phyloP scores from a whole-genome alignment of 1,140 invertebrate genomes.

The Bombus balteatus region DNA sequence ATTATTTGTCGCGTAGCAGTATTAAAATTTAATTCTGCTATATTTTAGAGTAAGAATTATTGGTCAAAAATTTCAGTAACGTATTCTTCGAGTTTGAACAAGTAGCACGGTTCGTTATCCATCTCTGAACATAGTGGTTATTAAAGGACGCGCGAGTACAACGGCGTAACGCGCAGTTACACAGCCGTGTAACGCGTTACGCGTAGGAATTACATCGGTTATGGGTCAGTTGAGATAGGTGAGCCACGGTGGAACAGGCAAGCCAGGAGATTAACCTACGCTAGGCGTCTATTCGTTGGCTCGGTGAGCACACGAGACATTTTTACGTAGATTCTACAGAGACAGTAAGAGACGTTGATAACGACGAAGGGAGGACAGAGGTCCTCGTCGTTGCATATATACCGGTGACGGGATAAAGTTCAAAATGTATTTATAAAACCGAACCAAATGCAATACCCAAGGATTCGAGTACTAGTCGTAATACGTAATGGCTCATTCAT shows the following conservation, averaged over 20 bases:
- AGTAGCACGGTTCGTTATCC: background rate
- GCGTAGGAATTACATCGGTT: conserved; percentile 52
- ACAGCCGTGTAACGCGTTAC: conserved; percentile 22
- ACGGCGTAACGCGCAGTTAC: background rate
- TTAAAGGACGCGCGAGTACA: background rate
- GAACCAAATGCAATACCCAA: too few species aligned
- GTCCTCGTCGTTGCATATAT: background rate
- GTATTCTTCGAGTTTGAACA: background rate
- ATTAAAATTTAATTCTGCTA: too few species aligned
- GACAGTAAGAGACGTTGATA: background rate
- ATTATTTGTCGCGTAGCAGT: too few species aligned
- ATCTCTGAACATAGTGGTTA: background rate
- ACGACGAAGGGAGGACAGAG: background rate
- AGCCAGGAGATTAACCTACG: conserved; percentile 50
- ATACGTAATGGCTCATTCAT: too few species aligned
- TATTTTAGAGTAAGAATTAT: background rate
- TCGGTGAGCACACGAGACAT: conserved; percentile 23
- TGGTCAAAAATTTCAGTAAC: background rate
- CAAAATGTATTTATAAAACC: too few species aligned
- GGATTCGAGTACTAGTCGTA: too few species aligned
- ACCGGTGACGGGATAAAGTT: too few species aligned
- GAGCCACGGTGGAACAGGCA: conserved; percentile 52
- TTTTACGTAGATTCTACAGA: too few species aligned
- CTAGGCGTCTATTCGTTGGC: conserved; percentile 1
- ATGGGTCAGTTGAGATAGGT: conserved; percentile 69